A percentile compares a stretch with the other conserved stretches of the same genome.
Conservation (phyloP, 2,888 invertebrate species). For the Cabera pusaria region DNA sequence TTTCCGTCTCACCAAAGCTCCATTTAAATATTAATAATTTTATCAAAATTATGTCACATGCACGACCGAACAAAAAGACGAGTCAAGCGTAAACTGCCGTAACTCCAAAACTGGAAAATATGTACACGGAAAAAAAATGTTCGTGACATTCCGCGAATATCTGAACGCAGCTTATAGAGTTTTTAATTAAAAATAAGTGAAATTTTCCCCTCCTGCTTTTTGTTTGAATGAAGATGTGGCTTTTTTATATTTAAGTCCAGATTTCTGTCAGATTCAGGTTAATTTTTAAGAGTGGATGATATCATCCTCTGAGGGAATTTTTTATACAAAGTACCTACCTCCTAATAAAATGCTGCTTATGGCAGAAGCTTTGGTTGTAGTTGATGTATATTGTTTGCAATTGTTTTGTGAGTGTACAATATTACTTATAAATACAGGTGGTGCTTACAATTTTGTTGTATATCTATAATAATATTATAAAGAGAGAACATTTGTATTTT, state of each 20-base stretch:
- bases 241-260: constrained; percentile 31
- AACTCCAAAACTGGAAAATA: constrained; percentile 17
- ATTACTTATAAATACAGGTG: too few relatives aligned
- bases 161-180: constrained; percentile 27
- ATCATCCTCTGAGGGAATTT: constrained; percentile 33
- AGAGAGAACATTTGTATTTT: too few relatives aligned
- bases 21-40: too few relatives aligned
- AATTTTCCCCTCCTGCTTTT: constrained; percentile 29
- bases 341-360: too few relatives aligned
- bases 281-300: constrained; percentile 32
- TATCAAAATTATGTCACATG: too few relatives aligned
- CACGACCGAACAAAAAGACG: constrained; percentile 1
- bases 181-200: constrained; percentile 47
- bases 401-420: too few relatives aligned
- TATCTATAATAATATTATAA: too few relatives aligned
- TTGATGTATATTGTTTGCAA: too few relatives aligned
- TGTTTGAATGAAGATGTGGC: constrained; percentile 36
- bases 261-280: constrained; percentile 38
- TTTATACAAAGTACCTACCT: too few relatives aligned
- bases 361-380: too few relatives aligned
- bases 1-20: too few relatives aligned
- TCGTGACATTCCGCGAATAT: constrained; percentile 21
- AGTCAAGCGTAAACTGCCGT: constrained; percentile 18
- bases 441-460: too few relatives aligned
- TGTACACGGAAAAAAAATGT: constrained; percentile 14